phyloP scores from a whole-genome alignment of 1,140 invertebrate genomes.

The Melitaea cinxia region DNA sequence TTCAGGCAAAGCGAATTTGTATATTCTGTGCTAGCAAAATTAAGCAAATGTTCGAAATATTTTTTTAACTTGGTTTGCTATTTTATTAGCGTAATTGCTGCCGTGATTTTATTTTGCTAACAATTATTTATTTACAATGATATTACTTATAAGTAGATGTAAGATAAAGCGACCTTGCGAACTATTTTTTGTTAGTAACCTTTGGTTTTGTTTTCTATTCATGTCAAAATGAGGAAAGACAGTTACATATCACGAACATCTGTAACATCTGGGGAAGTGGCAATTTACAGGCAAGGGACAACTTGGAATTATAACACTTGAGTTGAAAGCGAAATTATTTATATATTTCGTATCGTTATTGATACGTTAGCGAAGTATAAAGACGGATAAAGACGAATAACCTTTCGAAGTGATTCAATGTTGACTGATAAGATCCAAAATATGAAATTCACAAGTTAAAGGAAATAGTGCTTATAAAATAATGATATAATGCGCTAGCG shows the following conservation, averaged over 20 bases:
- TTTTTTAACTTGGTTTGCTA: no score
- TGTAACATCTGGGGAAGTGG: conserved; percentile 29
- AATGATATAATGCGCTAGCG: no score
- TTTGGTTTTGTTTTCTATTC: conserved; percentile 18
- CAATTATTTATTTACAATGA: background rate
- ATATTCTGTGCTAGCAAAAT: no score
- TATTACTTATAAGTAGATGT: background rate
- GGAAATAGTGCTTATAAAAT: no score
- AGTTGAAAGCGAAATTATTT: conserved; percentile 18
- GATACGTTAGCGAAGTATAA: background rate
- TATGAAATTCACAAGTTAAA: no score
- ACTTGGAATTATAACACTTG: conserved; percentile 28
- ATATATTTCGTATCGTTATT: background rate
- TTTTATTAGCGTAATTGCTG: background rate
- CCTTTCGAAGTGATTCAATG: no score
- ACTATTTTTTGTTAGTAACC: conserved; percentile 16
- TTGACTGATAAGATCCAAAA: no score
- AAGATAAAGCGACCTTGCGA: conserved; percentile 14
- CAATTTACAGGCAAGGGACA: conserved; percentile 26
- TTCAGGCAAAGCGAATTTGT: no score
- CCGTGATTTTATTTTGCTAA: background rate
- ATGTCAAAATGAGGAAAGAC: conserved; percentile 32
- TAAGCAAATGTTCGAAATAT: no score
- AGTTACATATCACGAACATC: conserved; percentile 33
- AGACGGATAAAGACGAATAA: no score